Evolutionary conservation across 2,888 invertebrate species (phyloP).

Genomic region (Zaprionus obscuricornis): DNA sequence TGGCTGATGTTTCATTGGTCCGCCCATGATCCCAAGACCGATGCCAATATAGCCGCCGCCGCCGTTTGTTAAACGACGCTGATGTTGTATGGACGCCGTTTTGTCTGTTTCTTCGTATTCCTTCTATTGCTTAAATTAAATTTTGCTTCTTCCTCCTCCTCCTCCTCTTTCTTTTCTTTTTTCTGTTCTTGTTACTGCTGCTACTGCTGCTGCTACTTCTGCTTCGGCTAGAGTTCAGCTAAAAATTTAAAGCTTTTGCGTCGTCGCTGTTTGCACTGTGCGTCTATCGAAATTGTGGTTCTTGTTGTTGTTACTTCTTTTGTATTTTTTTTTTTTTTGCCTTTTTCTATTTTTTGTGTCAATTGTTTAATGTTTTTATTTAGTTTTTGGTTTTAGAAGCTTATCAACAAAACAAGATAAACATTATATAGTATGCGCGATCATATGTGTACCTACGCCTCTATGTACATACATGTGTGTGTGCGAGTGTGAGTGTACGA

Average conservation of each 20-base stretch:
- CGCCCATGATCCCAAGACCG: constrained; percentile 35
- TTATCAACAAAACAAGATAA: constrained; percentile 44
- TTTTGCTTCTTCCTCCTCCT: not conserved
- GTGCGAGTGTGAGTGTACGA: constrained; percentile 4
- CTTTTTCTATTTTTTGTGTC: constrained; percentile 6
- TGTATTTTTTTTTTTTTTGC: not conserved
- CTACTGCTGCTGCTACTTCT: no score
- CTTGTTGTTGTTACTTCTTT: not conserved
- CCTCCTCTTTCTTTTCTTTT: not conserved
- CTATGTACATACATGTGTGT: not conserved
- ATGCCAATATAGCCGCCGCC: constrained; percentile 45
- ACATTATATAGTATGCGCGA: no score
- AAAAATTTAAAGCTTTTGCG: no score
- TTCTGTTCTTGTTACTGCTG: constrained; percentile 9
- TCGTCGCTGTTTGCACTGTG: no score
- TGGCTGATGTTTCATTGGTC: constrained; percentile 40
- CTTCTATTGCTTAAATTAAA: constrained; percentile 3
- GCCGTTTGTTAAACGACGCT: constrained; percentile 71
- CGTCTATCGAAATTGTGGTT: constrained; percentile 8
- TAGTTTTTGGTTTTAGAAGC: constrained; percentile 14
- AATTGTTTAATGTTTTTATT: constrained; percentile 29
- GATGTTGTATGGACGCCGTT: constrained; percentile 75
- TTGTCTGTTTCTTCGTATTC: constrained; percentile 42
- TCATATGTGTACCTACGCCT: no score
- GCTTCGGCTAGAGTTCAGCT: no score